Conservation (phyloP, 2,888 invertebrate genomes). For the Oscheius sp. region DNA sequence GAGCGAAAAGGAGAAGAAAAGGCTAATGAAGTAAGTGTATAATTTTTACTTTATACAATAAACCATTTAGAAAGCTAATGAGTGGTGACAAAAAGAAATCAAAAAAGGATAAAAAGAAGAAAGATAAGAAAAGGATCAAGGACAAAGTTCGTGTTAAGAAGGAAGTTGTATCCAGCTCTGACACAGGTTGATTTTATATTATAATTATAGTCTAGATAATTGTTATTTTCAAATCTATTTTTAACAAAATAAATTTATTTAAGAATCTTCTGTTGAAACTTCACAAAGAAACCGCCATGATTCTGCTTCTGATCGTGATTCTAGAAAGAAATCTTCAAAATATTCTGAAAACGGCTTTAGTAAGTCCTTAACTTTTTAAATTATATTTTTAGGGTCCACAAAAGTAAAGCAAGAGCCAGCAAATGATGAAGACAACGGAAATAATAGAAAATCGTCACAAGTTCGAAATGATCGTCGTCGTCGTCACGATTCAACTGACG, state of each 20-base stretch:
- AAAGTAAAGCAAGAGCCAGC: constrained; percentile 4
- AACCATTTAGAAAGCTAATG: constrained; percentile 33
- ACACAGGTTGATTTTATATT: background rate
- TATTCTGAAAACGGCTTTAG: no score
- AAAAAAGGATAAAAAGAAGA: constrained; percentile 34
- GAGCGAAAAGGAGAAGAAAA: constrained; percentile 59
- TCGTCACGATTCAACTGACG: background rate
- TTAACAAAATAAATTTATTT: background rate
- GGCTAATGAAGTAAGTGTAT: constrained; percentile 54
- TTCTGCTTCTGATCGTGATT: background rate
- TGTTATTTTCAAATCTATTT: background rate
- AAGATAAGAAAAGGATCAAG: constrained; percentile 27
- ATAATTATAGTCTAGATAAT: background rate
- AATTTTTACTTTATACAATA: background rate
- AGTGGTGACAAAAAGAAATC: constrained; percentile 25
- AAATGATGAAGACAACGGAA: background rate
- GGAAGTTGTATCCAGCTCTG: background rate
- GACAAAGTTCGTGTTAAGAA: constrained; percentile 3
- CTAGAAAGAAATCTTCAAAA: no score
- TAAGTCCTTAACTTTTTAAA: no score
- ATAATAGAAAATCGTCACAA: background rate
- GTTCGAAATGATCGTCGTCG: background rate
- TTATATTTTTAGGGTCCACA: background rate
- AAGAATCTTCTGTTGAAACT: background rate
- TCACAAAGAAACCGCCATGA: background rate